These are phyloP conservation scores for Acronicta aceris DNA, from an alignment of 2,888 invertebrate genomes.

Conservation along the genomic window DNA sequence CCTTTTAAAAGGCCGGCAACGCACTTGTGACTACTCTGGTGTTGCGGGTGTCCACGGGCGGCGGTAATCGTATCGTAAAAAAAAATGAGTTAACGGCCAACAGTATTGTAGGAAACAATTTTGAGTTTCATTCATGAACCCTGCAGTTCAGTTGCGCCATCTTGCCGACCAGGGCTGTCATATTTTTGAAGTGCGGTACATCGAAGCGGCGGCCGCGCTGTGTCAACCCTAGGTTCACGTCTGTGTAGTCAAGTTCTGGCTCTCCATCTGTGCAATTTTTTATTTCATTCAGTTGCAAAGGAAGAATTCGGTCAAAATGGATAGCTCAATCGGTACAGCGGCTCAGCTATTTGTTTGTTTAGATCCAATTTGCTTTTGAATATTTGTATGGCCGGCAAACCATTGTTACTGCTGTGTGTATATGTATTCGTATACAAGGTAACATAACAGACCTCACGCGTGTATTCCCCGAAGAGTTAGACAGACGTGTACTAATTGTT, in stretches of 20 bases:
- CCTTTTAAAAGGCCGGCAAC: no score
- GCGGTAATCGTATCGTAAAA: no score
- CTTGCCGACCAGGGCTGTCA: slow-evolving; percentile 94
- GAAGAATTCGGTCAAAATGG: neutral
- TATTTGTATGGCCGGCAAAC: neutral
- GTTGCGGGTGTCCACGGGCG: no score
- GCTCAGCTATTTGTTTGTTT: neutral
- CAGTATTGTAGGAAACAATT: neutral
- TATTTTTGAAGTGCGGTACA: slow-evolving; percentile 92
- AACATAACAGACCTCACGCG: no score
- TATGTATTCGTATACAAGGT: no score
- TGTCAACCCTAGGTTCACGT: slow-evolving; percentile 80
- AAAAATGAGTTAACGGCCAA: neutral
- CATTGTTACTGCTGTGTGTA: neutral
- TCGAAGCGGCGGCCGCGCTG: slow-evolving; percentile 93
- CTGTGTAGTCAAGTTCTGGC: slow-evolving; percentile 81
- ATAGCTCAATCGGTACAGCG: neutral
- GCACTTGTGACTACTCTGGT: no score
- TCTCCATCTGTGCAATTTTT: slow-evolving; percentile 76
- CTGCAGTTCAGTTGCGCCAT: slow-evolving; percentile 93
- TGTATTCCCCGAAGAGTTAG: no score
- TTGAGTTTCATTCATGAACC: slow-evolving; percentile 88
- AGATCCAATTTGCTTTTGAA: neutral
- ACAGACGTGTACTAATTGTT: no score
- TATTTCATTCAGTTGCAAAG: neutral